A percentile compares a stretch with the other conserved stretches of the same genome.
Conservation (phyloP, 2,113 vertebrate species). For the Ahaetulla prasina region DNA sequence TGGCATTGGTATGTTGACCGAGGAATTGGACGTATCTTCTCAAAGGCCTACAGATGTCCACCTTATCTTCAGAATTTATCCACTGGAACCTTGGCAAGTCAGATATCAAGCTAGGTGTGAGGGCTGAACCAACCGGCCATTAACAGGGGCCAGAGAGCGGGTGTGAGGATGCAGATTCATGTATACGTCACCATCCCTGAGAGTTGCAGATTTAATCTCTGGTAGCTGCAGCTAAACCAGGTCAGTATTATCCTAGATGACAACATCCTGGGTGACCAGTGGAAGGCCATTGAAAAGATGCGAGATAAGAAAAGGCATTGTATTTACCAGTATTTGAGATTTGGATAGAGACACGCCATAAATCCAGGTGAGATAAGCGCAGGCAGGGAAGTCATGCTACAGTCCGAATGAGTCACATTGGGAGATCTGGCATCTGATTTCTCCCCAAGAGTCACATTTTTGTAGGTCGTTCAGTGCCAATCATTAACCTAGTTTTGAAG, state of each 20-base stretch:
- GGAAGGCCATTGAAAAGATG: background rate
- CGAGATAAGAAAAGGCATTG: background rate
- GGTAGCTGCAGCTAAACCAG: background rate
- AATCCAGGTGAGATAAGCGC: background rate
- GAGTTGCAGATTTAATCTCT: background rate
- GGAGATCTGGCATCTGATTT: background rate
- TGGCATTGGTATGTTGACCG: background rate
- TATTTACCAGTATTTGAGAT: background rate
- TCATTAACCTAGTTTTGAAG: slow-evolving; percentile 8
- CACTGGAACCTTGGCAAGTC: background rate
- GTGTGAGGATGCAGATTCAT: background rate
- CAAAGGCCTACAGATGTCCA: background rate
- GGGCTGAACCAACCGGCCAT: background rate
- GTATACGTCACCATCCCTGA: background rate
- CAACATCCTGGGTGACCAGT: background rate
- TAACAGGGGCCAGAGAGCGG: background rate
- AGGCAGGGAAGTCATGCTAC: background rate
- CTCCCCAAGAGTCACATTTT: background rate
- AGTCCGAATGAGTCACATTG: background rate
- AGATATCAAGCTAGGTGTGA: background rate
- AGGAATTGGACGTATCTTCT: background rate
- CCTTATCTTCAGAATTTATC: background rate
- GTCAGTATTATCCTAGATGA: background rate
- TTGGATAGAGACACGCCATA: background rate
- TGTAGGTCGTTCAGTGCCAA: background rate